phyloP scores from a whole-genome alignment of 2,113 vertebrate genomes.

The Thunnus maccoyii region DNA sequence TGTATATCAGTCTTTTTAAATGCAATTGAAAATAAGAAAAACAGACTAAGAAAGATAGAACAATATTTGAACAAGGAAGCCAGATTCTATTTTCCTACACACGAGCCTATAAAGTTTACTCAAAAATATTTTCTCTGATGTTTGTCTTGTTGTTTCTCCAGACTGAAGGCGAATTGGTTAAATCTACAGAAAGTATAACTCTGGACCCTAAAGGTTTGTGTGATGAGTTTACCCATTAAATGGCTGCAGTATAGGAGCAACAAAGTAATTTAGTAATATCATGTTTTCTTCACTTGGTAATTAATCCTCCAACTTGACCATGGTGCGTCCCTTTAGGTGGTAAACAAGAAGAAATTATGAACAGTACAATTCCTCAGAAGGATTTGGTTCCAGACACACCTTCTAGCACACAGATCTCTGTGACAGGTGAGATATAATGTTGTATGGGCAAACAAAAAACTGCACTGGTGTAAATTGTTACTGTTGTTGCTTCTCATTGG shows the following conservation, averaged over 20 bases:
- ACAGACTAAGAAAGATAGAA: too few relatives aligned
- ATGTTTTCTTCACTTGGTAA: background rate
- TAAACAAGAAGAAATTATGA: conserved; percentile 61
- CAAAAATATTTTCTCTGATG: too few relatives aligned
- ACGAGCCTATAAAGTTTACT: too few relatives aligned
- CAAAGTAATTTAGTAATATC: rapidly evolving
- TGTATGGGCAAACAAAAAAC: rapidly evolving
- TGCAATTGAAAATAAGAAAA: too few relatives aligned
- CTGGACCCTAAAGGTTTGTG: conserved; percentile 85
- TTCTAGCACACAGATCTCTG: conserved; percentile 71
- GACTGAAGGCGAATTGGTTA: conserved; percentile 86
- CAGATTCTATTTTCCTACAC: too few relatives aligned
- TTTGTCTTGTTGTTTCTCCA: conserved; percentile 56
- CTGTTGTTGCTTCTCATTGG: background rate
- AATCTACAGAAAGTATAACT: conserved; percentile 37
- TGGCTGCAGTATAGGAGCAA: rapidly evolving
- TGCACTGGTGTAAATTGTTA: background rate
- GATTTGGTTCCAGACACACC: conserved; percentile 70
- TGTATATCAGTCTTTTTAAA: too few relatives aligned
- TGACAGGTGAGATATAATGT: conserved; percentile 75
- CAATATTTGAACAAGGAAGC: too few relatives aligned
- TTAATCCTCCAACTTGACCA: background rate
- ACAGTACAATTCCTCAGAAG: conserved; percentile 47
- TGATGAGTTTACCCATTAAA: conserved; percentile 66
- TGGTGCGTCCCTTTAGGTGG: conserved; percentile 49